Base-by-base conservation (phyloP, 2,888 invertebrate species). In the Cheilosia scutellata region DNA sequence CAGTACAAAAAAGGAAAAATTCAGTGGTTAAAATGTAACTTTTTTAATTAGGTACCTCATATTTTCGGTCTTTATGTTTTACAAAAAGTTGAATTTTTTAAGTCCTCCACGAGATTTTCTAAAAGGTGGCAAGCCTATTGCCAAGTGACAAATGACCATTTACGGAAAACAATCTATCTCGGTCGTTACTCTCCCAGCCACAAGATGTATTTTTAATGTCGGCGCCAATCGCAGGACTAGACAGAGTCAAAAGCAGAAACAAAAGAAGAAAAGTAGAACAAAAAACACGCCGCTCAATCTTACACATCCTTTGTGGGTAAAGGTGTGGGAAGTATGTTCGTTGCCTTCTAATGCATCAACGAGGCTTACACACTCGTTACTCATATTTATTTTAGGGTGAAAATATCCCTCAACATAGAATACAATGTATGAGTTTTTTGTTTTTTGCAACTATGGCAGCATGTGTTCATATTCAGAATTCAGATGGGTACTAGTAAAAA, bases 301-400 rank as follows among this genome's bases (percentile, higher is more conserved):
- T n/a, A 5, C 44, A 66, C 31, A 47, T 82, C 42, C 70, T 60
- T 70, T 63, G 55, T 74, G 57, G 55, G 68, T 20, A 27, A 68
- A 27, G 31, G 53, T 62, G 33, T 37, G 63, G 37, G 33, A 55
- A 68, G 78, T 51, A 79, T 75, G 74, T 5, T 20, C 16, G 20
- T 75, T 75, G 70, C 63, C 68, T 63, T 82, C 76, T 86, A 86
- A 86, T 86, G 82, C 86, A 86, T 82, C 86, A 86, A 60, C 82
- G 80, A 58, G 25, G 53, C 62, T 82, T 82, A 86, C 77, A 86
- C 72, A 82, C 82, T 86, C 82, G 86, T 82, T 86, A 72, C 76
- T 82, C 76, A 72, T 75, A 62, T 82, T 86, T 76, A 82, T 86
- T 86, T 72, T 82, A 37, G 57, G 40, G 62, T 16, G 51, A 37